Evolutionary conservation across 2,113 vertebrate species (phyloP).

Genomic region (Oostethus manadensis): DNA sequence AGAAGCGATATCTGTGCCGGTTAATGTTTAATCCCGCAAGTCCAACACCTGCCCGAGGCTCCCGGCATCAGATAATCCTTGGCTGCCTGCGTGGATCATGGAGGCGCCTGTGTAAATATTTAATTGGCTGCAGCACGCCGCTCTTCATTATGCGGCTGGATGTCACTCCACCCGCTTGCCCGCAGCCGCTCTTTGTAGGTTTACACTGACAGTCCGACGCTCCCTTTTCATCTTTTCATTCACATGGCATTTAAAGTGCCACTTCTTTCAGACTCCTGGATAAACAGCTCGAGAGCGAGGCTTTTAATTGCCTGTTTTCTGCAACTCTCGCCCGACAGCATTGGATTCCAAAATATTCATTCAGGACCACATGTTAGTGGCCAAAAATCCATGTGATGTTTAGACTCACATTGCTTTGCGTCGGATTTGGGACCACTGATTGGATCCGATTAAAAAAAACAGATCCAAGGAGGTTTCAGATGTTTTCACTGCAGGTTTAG

Average conservation of each 20-base stretch:
- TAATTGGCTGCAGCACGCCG: conserved; percentile 71
- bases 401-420: too few relatives aligned
- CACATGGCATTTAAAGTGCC: not conserved
- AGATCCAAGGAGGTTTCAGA: too few relatives aligned
- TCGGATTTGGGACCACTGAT: too few relatives aligned
- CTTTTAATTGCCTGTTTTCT: too few relatives aligned
- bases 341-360: too few relatives aligned
- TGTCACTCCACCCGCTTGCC: conserved; percentile 25
- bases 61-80: conserved; percentile 64
- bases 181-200: conserved; percentile 4
- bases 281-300: too few relatives aligned
- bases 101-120: conserved; percentile 75
- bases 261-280: not conserved
- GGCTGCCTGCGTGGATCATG: conserved; percentile 65
- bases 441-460: too few relatives aligned
- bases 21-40: conserved; percentile 70
- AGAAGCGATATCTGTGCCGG: conserved; percentile 54
- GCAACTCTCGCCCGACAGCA: too few relatives aligned
- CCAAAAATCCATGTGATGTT: too few relatives aligned
- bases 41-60: conserved; percentile 48
- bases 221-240: conserved; percentile 20
- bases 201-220: conserved; percentile 1
- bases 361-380: too few relatives aligned
- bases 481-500: too few relatives aligned
- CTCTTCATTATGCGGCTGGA: conserved; percentile 69